Conservation (phyloP, 2,113 vertebrate genomes). For the Ptyas mucosa region DNA sequence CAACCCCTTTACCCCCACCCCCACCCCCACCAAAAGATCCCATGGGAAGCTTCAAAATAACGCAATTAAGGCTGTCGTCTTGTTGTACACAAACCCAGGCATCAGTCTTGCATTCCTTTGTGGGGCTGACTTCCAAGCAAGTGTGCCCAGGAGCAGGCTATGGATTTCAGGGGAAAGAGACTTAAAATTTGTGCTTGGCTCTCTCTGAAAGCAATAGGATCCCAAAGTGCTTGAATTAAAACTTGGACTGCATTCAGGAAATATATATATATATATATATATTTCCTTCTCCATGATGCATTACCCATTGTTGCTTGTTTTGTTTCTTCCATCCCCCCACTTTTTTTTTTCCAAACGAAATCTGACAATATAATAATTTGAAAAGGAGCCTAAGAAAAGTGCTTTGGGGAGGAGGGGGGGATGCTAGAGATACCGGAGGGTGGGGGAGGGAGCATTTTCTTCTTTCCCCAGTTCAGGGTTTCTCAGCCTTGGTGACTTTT, state of each 20-base stretch:
- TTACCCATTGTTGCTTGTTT: background rate
- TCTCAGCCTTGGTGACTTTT: background rate
- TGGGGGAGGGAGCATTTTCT: background rate
- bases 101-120: background rate
- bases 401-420: background rate
- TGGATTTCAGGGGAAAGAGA: background rate
- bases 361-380: background rate
- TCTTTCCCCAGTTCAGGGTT: background rate
- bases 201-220: background rate
- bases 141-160: background rate
- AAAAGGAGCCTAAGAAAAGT: constrained; percentile 5
- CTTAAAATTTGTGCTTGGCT: background rate
- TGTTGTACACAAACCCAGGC: background rate
- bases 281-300: background rate
- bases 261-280: background rate
- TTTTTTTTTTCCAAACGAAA: background rate
- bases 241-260: background rate
- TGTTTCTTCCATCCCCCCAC: background rate
- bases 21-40: background rate
- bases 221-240: background rate
- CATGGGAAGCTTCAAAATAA: background rate
- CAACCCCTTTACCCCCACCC: background rate
- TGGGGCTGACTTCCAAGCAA: background rate
- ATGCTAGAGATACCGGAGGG: background rate
- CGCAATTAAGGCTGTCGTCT: background rate